Evolutionary conservation across 2,888 invertebrate species (phyloP).

Genomic region (Dryadula phaetusa): DNA sequence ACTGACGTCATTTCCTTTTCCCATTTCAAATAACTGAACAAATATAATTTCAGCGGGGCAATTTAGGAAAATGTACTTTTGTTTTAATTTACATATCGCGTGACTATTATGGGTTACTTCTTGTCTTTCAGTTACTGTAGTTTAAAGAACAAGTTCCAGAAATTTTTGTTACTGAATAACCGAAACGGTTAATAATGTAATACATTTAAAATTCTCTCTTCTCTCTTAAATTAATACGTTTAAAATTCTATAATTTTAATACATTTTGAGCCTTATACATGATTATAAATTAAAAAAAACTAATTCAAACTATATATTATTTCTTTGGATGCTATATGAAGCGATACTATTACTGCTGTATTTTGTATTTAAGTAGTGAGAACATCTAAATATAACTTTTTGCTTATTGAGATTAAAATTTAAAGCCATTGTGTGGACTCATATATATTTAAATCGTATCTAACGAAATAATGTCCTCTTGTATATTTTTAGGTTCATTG

Average conservation of each 20-base stretch:
- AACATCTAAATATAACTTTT: neutral
- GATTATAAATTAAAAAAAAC: too few species aligned
- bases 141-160: conserved; percentile 1
- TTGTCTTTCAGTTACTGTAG: conserved; percentile 10
- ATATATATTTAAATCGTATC: neutral
- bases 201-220: too few species aligned
- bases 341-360: too few species aligned
- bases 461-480: neutral
- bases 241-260: neutral
- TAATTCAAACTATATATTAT: too few species aligned
- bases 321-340: too few species aligned
- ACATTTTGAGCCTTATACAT: neutral
- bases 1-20: conserved; percentile 18
- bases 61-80: conserved; percentile 13
- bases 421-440: neutral
- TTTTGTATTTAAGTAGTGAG: too few species aligned
- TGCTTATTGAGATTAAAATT: neutral
- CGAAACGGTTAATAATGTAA: too few species aligned
- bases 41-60: conserved; percentile 10
- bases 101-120: conserved; percentile 9
- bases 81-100: conserved; percentile 32
- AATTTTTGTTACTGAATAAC: too few species aligned
- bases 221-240: too few species aligned
- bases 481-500: neutral
- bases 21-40: neutral